Percentiles rank a stretch among this genome's conserved stretches.
phyloP scores from a whole-genome alignment of 1,140 invertebrate genomes.

The Aphis gossypii region DNA sequence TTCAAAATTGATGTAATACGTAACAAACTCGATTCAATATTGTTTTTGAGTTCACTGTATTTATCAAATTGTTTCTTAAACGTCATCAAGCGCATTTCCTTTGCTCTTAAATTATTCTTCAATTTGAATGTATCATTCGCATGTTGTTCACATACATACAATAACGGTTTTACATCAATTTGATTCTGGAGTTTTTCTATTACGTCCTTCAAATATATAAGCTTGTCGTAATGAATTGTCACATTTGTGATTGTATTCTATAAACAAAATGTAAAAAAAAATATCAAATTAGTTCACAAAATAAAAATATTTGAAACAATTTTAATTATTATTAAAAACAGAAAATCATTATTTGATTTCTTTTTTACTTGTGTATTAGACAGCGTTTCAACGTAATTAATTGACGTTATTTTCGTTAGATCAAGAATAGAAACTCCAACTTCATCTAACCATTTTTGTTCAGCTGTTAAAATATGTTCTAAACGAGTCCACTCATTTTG shows the following conservation, averaged over 20 bases:
- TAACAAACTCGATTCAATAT: background rate
- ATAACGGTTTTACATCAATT: slow-evolving; percentile 29
- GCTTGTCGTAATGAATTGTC: background rate
- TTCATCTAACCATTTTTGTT: slow-evolving; percentile 35
- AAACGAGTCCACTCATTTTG: slow-evolving; percentile 27
- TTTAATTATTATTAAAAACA: background rate
- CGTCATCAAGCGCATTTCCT: background rate
- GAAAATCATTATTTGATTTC: background rate
- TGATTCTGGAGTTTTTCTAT: slow-evolving; percentile 43
- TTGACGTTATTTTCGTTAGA: background rate
- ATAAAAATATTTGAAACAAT: background rate
- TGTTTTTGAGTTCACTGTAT: background rate
- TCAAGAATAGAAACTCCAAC: background rate
- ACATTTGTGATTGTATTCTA: slow-evolving; percentile 33
- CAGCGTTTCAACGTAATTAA: background rate
- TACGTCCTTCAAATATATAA: background rate
- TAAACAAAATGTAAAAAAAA: background rate
- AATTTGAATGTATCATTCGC: slow-evolving; percentile 15
- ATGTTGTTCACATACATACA: background rate
- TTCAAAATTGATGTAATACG: background rate
- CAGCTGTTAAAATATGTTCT: background rate
- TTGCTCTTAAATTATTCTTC: background rate
- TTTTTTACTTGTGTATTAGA: background rate
- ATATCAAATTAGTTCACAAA: background rate
- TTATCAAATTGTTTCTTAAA: slow-evolving; percentile 33